phyloP scores from a whole-genome alignment of 2,888 invertebrate species.

The Ophion ellenae region DNA sequence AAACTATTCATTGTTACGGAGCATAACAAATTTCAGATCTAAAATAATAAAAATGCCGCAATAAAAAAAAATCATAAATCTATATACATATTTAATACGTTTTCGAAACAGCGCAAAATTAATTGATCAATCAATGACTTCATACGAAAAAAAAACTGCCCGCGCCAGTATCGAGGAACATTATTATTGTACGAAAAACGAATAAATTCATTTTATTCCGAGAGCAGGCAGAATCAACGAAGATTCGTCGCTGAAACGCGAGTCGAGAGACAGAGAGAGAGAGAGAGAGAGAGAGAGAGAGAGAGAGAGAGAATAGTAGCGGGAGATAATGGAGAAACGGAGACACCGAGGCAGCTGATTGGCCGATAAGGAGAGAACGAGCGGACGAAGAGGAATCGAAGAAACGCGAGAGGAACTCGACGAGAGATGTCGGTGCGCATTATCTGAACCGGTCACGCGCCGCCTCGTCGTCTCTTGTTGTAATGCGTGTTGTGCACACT shows the following conservation, averaged over 20 bases:
- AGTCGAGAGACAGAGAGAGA: conserved; percentile 27
- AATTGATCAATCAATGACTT: too few relatives aligned
- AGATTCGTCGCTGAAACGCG: background rate
- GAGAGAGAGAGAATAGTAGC: background rate
- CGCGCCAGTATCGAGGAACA: background rate
- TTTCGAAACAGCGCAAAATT: too few relatives aligned
- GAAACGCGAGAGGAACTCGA: conserved; percentile 45
- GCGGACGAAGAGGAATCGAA: conserved; percentile 22
- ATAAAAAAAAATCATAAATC: too few relatives aligned
- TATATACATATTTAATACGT: too few relatives aligned
- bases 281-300: conserved; percentile 7
- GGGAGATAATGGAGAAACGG: conserved; percentile 37
- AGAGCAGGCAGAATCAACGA: background rate
- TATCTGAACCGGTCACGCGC: conserved; percentile 63
- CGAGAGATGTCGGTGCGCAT: conserved; percentile 59
- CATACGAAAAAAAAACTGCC: too few relatives aligned
- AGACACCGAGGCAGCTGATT: conserved; percentile 26
- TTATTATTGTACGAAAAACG: conserved; percentile 56
- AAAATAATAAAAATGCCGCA: too few relatives aligned
- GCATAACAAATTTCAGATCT: too few relatives aligned
- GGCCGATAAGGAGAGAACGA: conserved; percentile 39
- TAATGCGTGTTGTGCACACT: background rate
- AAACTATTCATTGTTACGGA: too few relatives aligned
- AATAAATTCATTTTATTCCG: conserved; percentile 17
- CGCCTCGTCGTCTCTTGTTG: background rate